A percentile compares a stretch with the other conserved stretches of the same genome.
Evolutionary conservation across 2,797 vertebrate species (phyloP).

Genomic region (Poecile montanus): DNA sequence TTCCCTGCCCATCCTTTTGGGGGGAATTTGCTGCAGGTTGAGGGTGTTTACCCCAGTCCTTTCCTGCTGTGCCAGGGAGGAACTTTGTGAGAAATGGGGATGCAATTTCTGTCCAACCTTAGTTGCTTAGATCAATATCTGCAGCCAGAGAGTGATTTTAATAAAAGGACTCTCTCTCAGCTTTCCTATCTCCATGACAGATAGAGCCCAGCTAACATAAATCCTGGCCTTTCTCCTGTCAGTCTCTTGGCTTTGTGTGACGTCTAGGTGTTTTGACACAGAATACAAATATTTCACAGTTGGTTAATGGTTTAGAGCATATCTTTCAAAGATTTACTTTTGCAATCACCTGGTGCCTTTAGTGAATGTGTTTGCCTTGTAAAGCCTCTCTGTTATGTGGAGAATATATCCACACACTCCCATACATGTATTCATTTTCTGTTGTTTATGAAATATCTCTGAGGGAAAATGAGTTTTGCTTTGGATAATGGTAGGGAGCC

Average conservation of each 20-base stretch:
- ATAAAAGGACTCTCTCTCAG: slow-evolving; percentile 61
- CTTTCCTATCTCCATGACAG: slow-evolving; percentile 70
- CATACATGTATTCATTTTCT: not conserved
- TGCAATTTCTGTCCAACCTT: slow-evolving; percentile 34
- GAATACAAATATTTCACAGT: slow-evolving; percentile 64
- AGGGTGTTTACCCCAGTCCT: not conserved
- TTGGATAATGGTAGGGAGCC: not conserved
- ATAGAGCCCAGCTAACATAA: slow-evolving; percentile 60
- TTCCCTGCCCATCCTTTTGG: not conserved
- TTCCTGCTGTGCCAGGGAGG: not conserved
- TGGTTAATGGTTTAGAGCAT: slow-evolving; percentile 35
- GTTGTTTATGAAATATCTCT: slow-evolving; percentile 24
- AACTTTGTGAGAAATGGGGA: slow-evolving; percentile 20
- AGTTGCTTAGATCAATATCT: slow-evolving; percentile 70
- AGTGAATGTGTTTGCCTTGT: not conserved
- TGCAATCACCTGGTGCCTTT: slow-evolving; percentile 12
- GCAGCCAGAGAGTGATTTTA: slow-evolving; percentile 56
- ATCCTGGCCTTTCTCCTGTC: slow-evolving; percentile 67
- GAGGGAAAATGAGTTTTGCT: slow-evolving; percentile 21
- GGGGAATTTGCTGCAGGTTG: not conserved
- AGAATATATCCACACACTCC: not conserved
- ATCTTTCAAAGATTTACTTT: slow-evolving; percentile 47
- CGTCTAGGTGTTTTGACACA: slow-evolving; percentile 41
- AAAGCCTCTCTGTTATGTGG: slow-evolving; percentile 13
- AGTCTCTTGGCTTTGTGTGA: slow-evolving; percentile 56